Evolutionary conservation across 1,140 invertebrate genomes (phyloP), one percentile per base, ranked within the genome.

Genomic region (Conopomorpha cramerella): DNA sequence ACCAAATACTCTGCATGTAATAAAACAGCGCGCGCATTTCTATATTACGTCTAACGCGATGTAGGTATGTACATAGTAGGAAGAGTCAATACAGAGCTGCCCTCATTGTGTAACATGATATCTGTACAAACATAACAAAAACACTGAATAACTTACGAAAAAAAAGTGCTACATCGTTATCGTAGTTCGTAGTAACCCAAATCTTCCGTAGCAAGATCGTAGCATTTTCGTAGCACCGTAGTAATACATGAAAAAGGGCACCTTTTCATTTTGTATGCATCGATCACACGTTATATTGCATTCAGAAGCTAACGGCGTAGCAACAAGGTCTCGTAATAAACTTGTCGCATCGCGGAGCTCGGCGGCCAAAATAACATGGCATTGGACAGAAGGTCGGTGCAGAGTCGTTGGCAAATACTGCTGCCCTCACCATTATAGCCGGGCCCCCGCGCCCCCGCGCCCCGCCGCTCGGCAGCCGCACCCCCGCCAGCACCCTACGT

Each of bases 381-480:
- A 66, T 70, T 66, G 65, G 46, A 25, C 30, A 45, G 65, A 70
- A 70, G 65, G 65, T 55, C 62, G 53, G 41, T 55, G 54, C 46
- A 61, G 51, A 55, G 46, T 62, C 51, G 62, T 65, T 68, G 60
- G 61, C 58, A 63, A 55, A 51, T 45, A 26, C 33, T 34, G 34
- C 46, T 33, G 41, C 33, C 45, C 34, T n/a, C n/a, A n/a, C n/a
- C n/a, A n/a, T n/a, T n/a, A n/a, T n/a, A n/a, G n/a, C n/a, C n/a
- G n/a, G n/a, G 49, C 47, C 37, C 43, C 54, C 36, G 34, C 41
- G 44, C 27, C 39, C 27, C 19, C 38, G 34, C 31, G 17, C 36
- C 30, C 26, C 41, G 36, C 27, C 41, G 30, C 16, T 4, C 13
- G 30, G 35, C 42, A 11, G 39, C 30, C 19, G 4, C 4, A 4